Conservation (phyloP, 1,140 invertebrate genomes). For the Apis mellifera region Amel_HAv3.1 CM009943.2:7880501-7881000, state of each 20-base stretch:
- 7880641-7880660: neutral
- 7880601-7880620: neutral
- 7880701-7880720: slow-evolving; percentile 55
- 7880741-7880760: slow-evolving; percentile 6
- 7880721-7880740: slow-evolving; percentile 31
- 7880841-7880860: slow-evolving; percentile 59
- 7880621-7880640: slow-evolving; percentile 32
- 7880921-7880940: slow-evolving; percentile 27
- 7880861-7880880: slow-evolving; percentile 61
- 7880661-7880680: slow-evolving; percentile 16
- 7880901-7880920: slow-evolving; percentile 65
- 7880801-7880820: slow-evolving; percentile 48
- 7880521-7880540: no score
- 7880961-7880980: slow-evolving; percentile 36
- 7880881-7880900: slow-evolving; percentile 64
- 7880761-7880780: slow-evolving; percentile 59
- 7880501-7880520: neutral
- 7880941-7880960: slow-evolving; percentile 16
- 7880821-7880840: slow-evolving; percentile 33
- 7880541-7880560: neutral
- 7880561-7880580: neutral
- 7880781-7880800: slow-evolving; percentile 57
- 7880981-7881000: slow-evolving; percentile 39
- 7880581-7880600: neutral
- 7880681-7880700: slow-evolving; percentile 46